Conservation (phyloP, 2,888 invertebrate genomes). For the Cephonodes hylas region DNA sequence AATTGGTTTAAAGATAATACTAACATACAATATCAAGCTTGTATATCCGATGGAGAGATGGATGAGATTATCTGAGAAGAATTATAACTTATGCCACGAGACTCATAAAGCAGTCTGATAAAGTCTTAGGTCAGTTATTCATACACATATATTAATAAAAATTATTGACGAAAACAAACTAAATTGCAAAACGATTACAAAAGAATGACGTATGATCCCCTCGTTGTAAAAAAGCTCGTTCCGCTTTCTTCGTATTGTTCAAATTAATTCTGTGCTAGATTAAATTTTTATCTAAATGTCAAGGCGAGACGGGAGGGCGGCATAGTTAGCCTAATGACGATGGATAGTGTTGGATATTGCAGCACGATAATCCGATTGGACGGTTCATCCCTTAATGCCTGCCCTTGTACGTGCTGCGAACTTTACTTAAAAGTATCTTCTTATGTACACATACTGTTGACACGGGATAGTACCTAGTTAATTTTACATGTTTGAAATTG, state of each 20-base stretch:
- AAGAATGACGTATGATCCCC: not conserved
- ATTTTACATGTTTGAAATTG: no score
- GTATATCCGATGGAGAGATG: no score
- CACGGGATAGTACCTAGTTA: no score
- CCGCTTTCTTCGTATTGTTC: not conserved
- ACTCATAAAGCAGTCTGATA: no score
- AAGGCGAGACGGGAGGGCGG: conserved; percentile 38
- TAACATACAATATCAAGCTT: no score
- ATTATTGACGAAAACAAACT: not conserved
- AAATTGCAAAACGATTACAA: not conserved
- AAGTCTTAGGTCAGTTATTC: no score
- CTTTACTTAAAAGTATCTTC: not conserved
- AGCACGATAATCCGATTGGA: conserved; percentile 27
- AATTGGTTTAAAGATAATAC: no score
- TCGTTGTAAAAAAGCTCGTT: not conserved
- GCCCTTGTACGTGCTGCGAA: not conserved
- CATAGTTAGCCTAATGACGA: conserved; percentile 45
- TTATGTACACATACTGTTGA: no score
- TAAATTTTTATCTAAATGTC: conserved; percentile 17
- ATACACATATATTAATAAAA: not conserved
- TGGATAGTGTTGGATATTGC: conserved; percentile 55
- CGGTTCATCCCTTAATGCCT: not conserved
- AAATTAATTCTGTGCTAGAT: not conserved
- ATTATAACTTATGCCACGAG: no score
- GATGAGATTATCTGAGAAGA: no score